Evolutionary conservation across 1,140 invertebrate species (phyloP).

Genomic region (Yoshiicerus persimilis): DNA sequence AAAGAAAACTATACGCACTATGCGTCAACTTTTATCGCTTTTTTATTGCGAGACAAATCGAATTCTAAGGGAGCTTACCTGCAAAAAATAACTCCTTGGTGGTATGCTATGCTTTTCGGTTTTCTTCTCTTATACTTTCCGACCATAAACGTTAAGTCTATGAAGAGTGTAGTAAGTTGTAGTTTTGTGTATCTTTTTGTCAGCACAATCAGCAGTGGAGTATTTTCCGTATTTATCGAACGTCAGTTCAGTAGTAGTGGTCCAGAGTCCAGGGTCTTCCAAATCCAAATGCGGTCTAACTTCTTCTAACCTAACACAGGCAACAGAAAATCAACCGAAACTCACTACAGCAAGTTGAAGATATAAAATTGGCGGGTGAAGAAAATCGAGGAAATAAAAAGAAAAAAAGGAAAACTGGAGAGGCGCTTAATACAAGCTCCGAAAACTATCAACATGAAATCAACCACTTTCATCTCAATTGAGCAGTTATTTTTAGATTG

Average conservation of each 20-base stretch:
- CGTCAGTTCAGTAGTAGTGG: too few species aligned
- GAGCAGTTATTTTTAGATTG: neutral
- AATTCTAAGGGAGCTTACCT: slow-evolving; percentile 16
- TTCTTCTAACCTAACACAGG: neutral
- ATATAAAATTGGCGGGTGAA: neutral
- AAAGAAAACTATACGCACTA: neutral
- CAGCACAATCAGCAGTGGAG: neutral
- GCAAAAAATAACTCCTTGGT: slow-evolving; percentile 12
- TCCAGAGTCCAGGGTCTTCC: too few species aligned
- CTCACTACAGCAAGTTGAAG: neutral
- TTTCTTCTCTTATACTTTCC: neutral
- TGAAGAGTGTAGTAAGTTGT: neutral
- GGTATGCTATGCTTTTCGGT: neutral
- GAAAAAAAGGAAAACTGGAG: neutral
- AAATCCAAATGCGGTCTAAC: neutral
- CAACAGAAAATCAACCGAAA: neutral
- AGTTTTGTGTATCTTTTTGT: neutral
- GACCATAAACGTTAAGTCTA: too few species aligned
- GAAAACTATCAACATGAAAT: neutral
- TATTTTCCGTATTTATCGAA: too few species aligned
- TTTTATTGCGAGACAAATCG: slow-evolving; percentile 29
- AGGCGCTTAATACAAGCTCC: neutral
- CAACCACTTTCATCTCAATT: slow-evolving; percentile 8
- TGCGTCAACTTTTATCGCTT: slow-evolving; percentile 20
- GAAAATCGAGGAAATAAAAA: neutral